phyloP scores from a whole-genome alignment of 1,140 invertebrate species.

The Cyclina sinensis region DNA sequence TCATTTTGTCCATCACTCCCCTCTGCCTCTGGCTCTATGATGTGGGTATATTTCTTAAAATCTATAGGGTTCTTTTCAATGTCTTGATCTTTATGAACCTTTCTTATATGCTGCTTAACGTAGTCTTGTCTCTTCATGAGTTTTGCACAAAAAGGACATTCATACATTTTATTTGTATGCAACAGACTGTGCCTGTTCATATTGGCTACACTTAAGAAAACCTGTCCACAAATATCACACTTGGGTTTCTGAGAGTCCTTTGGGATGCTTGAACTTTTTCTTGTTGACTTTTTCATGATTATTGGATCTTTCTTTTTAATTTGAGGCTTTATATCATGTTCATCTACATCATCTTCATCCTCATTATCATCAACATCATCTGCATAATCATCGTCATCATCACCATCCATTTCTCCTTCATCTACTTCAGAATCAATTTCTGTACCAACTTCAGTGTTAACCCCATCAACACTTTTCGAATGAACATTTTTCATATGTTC shows the following conservation, averaged over 20 bases:
- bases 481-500: conserved; percentile 58
- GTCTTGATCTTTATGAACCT: conserved; percentile 51
- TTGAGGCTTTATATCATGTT: background rate
- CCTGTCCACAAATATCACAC: conserved; percentile 57
- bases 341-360: conserved; percentile 37
- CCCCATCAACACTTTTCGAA: conserved; percentile 32
- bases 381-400: conserved; percentile 97
- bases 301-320: background rate
- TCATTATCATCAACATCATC: conserved; percentile 88
- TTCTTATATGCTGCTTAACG: conserved; percentile 40
- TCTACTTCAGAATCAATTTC: conserved; percentile 98
- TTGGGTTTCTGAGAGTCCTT: conserved; percentile 10
- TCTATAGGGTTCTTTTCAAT: conserved; percentile 49
- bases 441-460: conserved; percentile 90
- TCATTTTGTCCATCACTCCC: background rate
- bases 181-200: conserved; percentile 50
- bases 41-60: conserved; percentile 46
- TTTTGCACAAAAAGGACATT: conserved; percentile 63
- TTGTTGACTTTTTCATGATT: background rate
- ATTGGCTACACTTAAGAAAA: conserved; percentile 14
- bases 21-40: conserved; percentile 8
- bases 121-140: conserved; percentile 57
- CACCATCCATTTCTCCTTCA: conserved; percentile 92
- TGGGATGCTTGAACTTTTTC: no score
- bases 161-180: conserved; percentile 55